Evolutionary conservation across 2,888 invertebrate genomes (phyloP).

Genomic region (Diogma glabrata): DNA sequence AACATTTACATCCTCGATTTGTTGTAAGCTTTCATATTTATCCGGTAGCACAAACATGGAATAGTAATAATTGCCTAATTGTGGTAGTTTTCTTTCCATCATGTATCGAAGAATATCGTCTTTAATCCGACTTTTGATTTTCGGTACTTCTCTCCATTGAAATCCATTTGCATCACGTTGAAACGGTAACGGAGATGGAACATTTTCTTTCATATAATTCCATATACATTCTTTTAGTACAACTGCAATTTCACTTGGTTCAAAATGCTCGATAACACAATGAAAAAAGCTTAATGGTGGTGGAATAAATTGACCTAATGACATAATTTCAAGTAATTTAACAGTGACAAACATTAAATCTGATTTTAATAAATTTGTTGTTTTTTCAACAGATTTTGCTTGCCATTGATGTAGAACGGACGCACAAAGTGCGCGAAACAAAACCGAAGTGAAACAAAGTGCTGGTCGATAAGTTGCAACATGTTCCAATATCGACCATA

Average conservation of each 20-base stretch:
- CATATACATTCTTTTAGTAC: constrained; percentile 77
- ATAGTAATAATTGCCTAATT: constrained; percentile 63
- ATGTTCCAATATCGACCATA: constrained; percentile 67
- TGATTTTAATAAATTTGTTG: neutral
- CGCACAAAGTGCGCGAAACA: constrained; percentile 64
- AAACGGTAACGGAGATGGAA: constrained; percentile 75
- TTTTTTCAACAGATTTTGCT: constrained; percentile 35
- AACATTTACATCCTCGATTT: no score
- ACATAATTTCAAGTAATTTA: constrained; percentile 65
- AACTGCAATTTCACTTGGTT: constrained; percentile 62
- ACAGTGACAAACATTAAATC: constrained; percentile 37
- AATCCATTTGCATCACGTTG: constrained; percentile 52
- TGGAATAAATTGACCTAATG: constrained; percentile 73
- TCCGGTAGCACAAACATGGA: constrained; percentile 50
- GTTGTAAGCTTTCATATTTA: neutral
- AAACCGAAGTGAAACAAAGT: constrained; percentile 64
- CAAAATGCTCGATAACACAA: constrained; percentile 61
- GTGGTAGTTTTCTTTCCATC: constrained; percentile 66
- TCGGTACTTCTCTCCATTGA: constrained; percentile 68
- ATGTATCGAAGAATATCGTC: constrained; percentile 47
- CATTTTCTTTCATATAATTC: constrained; percentile 81
- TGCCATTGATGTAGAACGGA: constrained; percentile 66
- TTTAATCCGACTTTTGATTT: constrained; percentile 48
- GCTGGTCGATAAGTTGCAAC: constrained; percentile 61
- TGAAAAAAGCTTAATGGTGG: constrained; percentile 68